A percentile compares a stretch with the other conserved stretches of the same genome.
phyloP scores from a whole-genome alignment of 2,888 invertebrate species.

The Xanthorhoe spadicearia region DNA sequence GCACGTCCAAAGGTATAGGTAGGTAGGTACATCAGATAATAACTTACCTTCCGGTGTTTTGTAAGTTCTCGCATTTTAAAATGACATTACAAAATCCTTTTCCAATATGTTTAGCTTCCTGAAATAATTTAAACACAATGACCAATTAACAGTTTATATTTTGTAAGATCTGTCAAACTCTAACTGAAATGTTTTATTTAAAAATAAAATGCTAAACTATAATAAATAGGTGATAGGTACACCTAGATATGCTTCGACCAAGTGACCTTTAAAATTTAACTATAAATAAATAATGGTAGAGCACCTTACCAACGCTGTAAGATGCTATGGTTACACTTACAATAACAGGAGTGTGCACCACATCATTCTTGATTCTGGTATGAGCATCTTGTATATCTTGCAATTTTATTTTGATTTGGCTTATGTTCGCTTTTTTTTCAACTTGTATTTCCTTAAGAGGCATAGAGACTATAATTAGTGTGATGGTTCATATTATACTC shows the following conservation, averaged over 20 bases:
- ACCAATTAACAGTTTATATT: too few species aligned
- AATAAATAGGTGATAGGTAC: too few species aligned
- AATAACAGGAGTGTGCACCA: constrained; percentile 57
- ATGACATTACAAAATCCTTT: constrained; percentile 77
- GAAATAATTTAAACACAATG: constrained; percentile 37
- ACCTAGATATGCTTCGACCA: too few species aligned
- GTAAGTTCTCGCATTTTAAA: constrained; percentile 92
- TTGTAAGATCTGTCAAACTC: too few species aligned
- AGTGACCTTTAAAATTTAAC: too few species aligned
- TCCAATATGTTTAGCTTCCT: constrained; percentile 82
- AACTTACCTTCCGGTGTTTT: constrained; percentile 90
- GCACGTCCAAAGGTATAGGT: background rate
- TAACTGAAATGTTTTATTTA: too few species aligned
- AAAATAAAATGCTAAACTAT: too few species aligned
- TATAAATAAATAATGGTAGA: too few species aligned
- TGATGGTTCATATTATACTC: too few species aligned
- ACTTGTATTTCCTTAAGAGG: constrained; percentile 4
- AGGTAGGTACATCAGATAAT: background rate
- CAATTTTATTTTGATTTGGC: constrained; percentile 59
- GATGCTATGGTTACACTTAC: constrained; percentile 45
- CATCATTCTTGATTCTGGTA: constrained; percentile 53
- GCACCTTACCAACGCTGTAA: too few species aligned
- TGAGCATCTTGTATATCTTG: constrained; percentile 65
- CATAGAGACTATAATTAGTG: background rate
- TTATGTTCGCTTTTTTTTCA: constrained; percentile 39